Evolutionary conservation across 2,888 invertebrate species (phyloP).

Genomic region (Thymelicus lineola): DNA sequence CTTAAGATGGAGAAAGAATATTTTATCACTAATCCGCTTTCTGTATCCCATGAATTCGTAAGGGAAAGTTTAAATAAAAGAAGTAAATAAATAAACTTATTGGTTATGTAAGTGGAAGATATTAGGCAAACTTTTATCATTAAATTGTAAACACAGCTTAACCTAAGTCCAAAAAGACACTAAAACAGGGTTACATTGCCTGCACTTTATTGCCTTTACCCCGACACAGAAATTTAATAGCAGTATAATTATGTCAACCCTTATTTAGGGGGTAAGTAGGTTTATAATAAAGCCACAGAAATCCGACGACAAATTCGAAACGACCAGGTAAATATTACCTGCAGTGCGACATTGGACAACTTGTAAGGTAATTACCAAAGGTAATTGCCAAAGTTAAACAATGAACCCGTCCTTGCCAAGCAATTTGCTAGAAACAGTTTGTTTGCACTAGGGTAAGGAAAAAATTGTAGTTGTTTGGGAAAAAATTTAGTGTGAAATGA

Average conservation of each 20-base stretch:
- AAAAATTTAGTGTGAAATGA: neutral
- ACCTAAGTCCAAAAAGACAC: conserved; percentile 1
- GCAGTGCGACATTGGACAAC: conserved; percentile 29
- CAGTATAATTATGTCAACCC: conserved; percentile 17
- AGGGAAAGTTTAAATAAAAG: too few species aligned
- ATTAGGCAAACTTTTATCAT: conserved; percentile 2
- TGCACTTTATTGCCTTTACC: conserved; percentile 4
- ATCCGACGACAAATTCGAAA: conserved; percentile 27
- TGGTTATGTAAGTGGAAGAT: neutral
- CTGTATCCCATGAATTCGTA: too few species aligned
- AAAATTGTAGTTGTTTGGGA: conserved; percentile 15
- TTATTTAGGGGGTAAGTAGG: conserved; percentile 15
- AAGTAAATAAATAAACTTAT: neutral
- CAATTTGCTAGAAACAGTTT: conserved; percentile 32
- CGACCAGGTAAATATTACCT: conserved; percentile 32
- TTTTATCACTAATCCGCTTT: too few species aligned
- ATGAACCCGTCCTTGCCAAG: conserved; percentile 41
- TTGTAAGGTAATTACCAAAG: conserved; percentile 27
- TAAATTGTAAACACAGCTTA: conserved; percentile 7
- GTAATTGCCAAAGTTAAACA: conserved; percentile 56
- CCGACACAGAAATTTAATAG: conserved; percentile 11
- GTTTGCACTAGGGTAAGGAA: conserved; percentile 5
- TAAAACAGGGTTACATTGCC: neutral
- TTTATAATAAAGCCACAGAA: conserved; percentile 30
- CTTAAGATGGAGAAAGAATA: too few species aligned